These are phyloP conservation scores for Lemur catta DNA, from an alignment of 2,797 vertebrate genomes.

Conservation along the genomic window DNA sequence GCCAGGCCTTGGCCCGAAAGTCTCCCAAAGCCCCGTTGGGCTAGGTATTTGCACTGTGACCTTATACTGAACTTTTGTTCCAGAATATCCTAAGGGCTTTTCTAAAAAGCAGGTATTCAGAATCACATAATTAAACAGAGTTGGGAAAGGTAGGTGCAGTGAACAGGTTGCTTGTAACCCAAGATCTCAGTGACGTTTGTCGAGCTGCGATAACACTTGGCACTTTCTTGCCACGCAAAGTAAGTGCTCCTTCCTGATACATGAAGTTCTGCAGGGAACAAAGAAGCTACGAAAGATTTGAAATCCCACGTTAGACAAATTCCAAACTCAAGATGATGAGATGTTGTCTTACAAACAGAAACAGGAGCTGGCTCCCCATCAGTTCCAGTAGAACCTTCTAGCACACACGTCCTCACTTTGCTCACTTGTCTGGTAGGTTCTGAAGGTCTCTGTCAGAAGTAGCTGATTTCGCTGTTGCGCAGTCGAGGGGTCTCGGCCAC, in stretches of 20 bases:
- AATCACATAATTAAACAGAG: background rate
- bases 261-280: background rate
- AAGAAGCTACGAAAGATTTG: background rate
- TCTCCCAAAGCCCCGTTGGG: background rate
- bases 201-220: background rate
- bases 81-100: background rate
- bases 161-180: background rate
- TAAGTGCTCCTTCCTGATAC: background rate
- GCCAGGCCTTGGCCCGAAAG: background rate
- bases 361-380: accelerated
- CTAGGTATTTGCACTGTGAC: background rate
- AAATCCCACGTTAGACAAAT: background rate
- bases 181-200: background rate
- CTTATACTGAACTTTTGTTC: background rate
- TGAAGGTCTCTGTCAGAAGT: background rate
- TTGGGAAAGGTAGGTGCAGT: background rate
- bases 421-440: background rate
- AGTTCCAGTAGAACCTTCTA: background rate
- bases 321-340: background rate
- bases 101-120: background rate
- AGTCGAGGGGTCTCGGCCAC: background rate
- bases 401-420: accelerated
- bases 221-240: background rate
- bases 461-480: background rate
- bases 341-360: background rate